phyloP scores from a whole-genome alignment of 1,140 invertebrate species.

The Tetragnatha versicolor region DNA sequence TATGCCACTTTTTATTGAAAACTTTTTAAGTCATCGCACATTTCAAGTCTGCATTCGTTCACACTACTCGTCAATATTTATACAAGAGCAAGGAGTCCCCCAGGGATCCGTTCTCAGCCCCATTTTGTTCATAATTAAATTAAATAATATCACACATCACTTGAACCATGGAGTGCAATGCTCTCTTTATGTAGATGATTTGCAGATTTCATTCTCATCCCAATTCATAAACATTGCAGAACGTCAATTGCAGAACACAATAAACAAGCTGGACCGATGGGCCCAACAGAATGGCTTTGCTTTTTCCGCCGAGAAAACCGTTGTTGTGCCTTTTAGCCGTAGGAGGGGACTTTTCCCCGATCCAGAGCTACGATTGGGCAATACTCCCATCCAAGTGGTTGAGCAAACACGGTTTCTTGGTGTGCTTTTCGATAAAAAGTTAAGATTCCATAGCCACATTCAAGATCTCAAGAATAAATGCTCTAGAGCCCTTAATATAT shows the following conservation, averaged over 20 bases:
- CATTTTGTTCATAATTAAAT: constrained; percentile 19
- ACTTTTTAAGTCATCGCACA: constrained; percentile 10
- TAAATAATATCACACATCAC: not conserved
- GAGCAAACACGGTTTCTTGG: not conserved
- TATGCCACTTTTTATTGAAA: not conserved
- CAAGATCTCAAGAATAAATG: not conserved
- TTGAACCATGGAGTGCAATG: not conserved
- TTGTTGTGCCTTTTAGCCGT: not conserved
- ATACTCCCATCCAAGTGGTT: not conserved
- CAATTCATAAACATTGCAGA: not conserved
- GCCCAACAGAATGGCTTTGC: not conserved
- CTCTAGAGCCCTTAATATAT: not conserved
- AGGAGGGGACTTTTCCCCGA: not conserved
- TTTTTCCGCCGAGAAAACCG: not conserved
- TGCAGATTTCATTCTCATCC: not conserved
- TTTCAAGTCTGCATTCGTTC: constrained; percentile 1
- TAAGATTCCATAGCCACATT: not conserved
- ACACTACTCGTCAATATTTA: not conserved
- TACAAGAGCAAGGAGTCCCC: not conserved
- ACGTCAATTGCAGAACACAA: not conserved
- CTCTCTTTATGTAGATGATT: not conserved
- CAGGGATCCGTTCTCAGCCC: constrained; percentile 31
- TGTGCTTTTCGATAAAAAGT: not conserved
- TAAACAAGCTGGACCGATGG: not conserved
- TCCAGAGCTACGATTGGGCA: not conserved